Evolutionary conservation across 2,888 invertebrate genomes (phyloP).

Genomic region (Amiota minor): DNA sequence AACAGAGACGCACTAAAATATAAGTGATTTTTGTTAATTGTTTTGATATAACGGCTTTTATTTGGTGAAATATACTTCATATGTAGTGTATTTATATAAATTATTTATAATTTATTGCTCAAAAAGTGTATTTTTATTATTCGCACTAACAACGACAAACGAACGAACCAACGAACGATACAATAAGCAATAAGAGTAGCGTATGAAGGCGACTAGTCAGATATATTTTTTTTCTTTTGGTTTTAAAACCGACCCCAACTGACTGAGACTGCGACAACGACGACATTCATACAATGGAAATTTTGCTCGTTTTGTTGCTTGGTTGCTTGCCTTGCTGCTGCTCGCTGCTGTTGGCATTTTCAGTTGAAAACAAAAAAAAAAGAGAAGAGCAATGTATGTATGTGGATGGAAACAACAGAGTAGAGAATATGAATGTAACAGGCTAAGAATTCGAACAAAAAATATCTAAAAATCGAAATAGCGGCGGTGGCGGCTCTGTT

Average conservation of each 20-base stretch:
- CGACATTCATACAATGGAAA: constrained; percentile 70
- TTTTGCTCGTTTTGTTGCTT: constrained; percentile 62
- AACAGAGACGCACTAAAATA: not conserved
- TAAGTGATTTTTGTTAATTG: not conserved
- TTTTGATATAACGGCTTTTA: not conserved
- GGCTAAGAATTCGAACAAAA: constrained; percentile 2
- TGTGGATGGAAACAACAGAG: constrained; percentile 4
- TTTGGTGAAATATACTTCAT: not conserved
- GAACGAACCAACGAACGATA: constrained; percentile 49
- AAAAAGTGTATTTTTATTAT: constrained; percentile 44
- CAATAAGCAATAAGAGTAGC: too few species aligned
- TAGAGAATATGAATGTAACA: not conserved
- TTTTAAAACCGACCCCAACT: constrained; percentile 63
- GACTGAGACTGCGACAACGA: constrained; percentile 57
- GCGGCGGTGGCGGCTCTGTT: constrained; percentile 23
- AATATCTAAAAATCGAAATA: constrained; percentile 17
- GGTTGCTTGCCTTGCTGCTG: constrained; percentile 44
- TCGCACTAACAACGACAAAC: constrained; percentile 56
- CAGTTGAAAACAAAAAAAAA: constrained; percentile 48
- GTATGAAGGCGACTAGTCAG: constrained; percentile 52
- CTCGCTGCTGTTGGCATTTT: constrained; percentile 48
- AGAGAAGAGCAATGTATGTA: constrained; percentile 15
- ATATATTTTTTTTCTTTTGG: constrained; percentile 57
- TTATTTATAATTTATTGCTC: constrained; percentile 58
- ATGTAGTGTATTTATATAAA: constrained; percentile 42